Evolutionary conservation across 2,113 vertebrate species (phyloP), one percentile per base, ranked within the genome.

Genomic region (Myiozetetes cayanensis): DNA sequence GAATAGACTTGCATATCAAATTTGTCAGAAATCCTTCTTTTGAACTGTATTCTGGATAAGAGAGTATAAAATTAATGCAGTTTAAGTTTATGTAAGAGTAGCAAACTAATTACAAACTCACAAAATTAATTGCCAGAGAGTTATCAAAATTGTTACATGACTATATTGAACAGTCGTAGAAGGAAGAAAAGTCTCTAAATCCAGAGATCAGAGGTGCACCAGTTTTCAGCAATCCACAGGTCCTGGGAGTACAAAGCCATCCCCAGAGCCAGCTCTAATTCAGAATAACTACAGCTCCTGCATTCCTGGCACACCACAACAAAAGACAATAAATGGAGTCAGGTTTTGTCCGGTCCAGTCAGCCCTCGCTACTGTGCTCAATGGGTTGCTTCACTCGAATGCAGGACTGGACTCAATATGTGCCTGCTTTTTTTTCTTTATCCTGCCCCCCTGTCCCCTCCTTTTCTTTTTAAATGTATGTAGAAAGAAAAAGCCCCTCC

Each of bases 281-380:
- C 86, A 78, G 83, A 89, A 71, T 77, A 93, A 84, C 83, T 62
- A 2, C 76, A 65, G 58, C 77, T 96, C 91, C 94, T 85, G 78
- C 84, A 89, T 97, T 94, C 87, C 91, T 87, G 70, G 66, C 62
- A 52, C 93, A 89, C 61, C 93, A 89, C 81, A 87, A 87, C 96
- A 95, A 89, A 93, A 87, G 96, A 80, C 70, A 83, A 87, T 81
- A 89, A 95, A 91, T 6, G 70, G 91, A 89, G 77, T 72, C 91
- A 61, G 81, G 93, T 94, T 94, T 90, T 97, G 93, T 82, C 63
- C 49, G 15, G 84, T 95, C 93, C 90, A 89, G 86, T 94, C 92
- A 94, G 71, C 58, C 46, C 92, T 86, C 0, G 7, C 70, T 82
- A 73, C 91, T 44, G 70, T 85, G 87, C 68, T 91, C 93, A 94